A percentile compares a stretch with the other conserved stretches of the same genome.
These are phyloP conservation scores for Lasius fuliginosus DNA, from an alignment of 2,888 invertebrate species.

Conservation along the genomic window DNA sequence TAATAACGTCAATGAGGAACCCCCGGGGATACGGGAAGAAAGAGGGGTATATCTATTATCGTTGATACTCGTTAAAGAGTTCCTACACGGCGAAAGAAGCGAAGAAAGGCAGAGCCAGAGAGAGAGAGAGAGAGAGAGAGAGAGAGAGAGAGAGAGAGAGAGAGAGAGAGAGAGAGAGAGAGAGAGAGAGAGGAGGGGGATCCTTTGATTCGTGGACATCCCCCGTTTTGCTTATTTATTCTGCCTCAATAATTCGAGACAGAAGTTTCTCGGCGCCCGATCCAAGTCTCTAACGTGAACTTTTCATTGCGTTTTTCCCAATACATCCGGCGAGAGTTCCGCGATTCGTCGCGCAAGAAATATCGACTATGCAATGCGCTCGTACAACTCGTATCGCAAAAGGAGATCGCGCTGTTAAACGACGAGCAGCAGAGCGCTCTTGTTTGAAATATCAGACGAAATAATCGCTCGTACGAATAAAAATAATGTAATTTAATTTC, in stretches of 20 bases:
- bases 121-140: not conserved
- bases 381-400: slow-evolving; percentile 18
- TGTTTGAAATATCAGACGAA: not conserved
- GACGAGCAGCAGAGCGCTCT: not conserved
- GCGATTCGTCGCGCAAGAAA: slow-evolving; percentile 24
- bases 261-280: slow-evolving; percentile 65
- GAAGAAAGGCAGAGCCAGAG: slow-evolving; percentile 28
- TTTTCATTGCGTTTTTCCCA: slow-evolving; percentile 38
- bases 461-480: not conserved
- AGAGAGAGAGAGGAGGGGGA: slow-evolving; percentile 21
- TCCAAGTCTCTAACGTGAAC: slow-evolving; percentile 54
- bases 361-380: slow-evolving; percentile 34
- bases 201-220: slow-evolving; percentile 69
- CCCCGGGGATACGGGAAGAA: slow-evolving; percentile 3
- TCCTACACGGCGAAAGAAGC: slow-evolving; percentile 32
- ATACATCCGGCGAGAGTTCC: slow-evolving; percentile 23
- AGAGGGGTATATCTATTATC: slow-evolving; percentile 63
- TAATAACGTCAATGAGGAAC: slow-evolving; percentile 54
- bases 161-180: not conserved
- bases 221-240: slow-evolving; percentile 76
- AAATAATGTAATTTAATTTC: not conserved
- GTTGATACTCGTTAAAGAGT: slow-evolving; percentile 66
- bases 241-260: slow-evolving; percentile 68
- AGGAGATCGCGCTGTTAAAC: not conserved
- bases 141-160: slow-evolving; percentile 6